Evolutionary conservation across 2,797 vertebrate genomes (phyloP).

Genomic region (Malurus splendens): DNA sequence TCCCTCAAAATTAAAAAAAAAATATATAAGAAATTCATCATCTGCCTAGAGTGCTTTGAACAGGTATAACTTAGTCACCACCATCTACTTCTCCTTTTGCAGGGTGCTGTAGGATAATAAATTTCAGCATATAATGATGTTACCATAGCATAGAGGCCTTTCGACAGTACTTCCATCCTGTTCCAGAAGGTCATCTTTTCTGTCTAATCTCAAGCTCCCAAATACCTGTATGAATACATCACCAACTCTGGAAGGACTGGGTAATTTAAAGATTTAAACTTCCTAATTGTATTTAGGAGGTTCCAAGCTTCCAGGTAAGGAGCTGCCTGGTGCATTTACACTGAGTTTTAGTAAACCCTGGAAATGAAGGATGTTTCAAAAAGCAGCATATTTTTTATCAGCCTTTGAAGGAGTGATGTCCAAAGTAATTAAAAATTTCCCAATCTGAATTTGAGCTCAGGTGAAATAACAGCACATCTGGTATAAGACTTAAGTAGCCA

Average conservation of each 20-base stretch:
- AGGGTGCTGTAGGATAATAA: not conserved
- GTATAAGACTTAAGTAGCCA: not conserved
- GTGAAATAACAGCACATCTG: not conserved
- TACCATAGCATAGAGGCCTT: not conserved
- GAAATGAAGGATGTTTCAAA: not conserved
- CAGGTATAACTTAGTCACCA: not conserved
- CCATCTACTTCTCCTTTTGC: not conserved
- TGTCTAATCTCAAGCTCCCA: not conserved
- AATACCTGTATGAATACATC: not conserved
- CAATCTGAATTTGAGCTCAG: not conserved
- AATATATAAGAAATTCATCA: not conserved
- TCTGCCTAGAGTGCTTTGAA: not conserved
- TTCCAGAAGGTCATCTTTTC: slow-evolving; percentile 6
- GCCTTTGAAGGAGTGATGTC: not conserved
- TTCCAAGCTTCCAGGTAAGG: not conserved
- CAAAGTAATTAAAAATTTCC: not conserved
- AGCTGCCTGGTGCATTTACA: not conserved
- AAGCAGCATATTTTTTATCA: not conserved
- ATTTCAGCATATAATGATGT: slow-evolving; percentile 10
- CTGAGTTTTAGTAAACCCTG: not conserved
- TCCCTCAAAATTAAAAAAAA: not conserved
- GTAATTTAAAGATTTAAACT: too few species aligned
- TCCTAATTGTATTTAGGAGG: not conserved
- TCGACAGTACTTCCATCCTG: not conserved
- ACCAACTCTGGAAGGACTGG: not conserved